A percentile compares a stretch with the other conserved stretches of the same genome.
Evolutionary conservation across 2,888 invertebrate genomes (phyloP).

Genomic region (Melanostoma scalare): DNA sequence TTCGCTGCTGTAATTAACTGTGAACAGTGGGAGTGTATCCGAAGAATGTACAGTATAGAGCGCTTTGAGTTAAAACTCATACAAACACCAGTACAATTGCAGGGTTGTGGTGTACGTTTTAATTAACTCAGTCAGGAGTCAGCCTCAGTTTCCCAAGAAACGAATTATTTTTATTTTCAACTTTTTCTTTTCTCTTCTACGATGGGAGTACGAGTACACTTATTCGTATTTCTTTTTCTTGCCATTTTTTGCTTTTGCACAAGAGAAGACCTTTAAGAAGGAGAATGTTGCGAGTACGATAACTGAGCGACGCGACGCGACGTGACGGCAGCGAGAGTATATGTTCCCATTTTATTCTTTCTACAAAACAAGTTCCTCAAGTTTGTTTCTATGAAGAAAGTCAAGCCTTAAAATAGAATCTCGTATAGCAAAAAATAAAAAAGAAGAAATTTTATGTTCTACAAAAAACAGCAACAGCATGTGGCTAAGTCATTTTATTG

Average conservation of each 20-base stretch:
- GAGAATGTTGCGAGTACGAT: no score
- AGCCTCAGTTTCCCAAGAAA: not conserved
- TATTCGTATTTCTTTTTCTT: not conserved
- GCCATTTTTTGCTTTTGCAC: not conserved
- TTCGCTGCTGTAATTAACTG: slow-evolving; percentile 23
- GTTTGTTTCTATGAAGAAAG: slow-evolving; percentile 66
- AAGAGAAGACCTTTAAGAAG: slow-evolving; percentile 26
- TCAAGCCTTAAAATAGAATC: slow-evolving; percentile 53
- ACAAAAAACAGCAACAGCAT: slow-evolving; percentile 28
- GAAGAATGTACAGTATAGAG: not conserved
- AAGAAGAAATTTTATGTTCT: slow-evolving; percentile 22
- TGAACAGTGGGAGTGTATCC: not conserved
- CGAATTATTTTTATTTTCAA: slow-evolving; percentile 36
- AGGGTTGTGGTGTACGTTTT: slow-evolving; percentile 20
- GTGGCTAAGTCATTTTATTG: slow-evolving; percentile 28
- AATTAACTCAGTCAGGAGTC: slow-evolving; percentile 28
- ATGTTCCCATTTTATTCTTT: slow-evolving; percentile 48
- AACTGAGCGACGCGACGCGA: no score
- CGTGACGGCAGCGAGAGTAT: not conserved
- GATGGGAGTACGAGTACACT: not conserved
- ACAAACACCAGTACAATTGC: slow-evolving; percentile 16
- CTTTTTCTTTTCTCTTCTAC: slow-evolving; percentile 8
- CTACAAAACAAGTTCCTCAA: slow-evolving; percentile 46
- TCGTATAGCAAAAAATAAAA: not conserved
- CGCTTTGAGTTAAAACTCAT: not conserved